phyloP scores from a whole-genome alignment of 2,113 vertebrate species.

The Marcusenius ussheri region DNA sequence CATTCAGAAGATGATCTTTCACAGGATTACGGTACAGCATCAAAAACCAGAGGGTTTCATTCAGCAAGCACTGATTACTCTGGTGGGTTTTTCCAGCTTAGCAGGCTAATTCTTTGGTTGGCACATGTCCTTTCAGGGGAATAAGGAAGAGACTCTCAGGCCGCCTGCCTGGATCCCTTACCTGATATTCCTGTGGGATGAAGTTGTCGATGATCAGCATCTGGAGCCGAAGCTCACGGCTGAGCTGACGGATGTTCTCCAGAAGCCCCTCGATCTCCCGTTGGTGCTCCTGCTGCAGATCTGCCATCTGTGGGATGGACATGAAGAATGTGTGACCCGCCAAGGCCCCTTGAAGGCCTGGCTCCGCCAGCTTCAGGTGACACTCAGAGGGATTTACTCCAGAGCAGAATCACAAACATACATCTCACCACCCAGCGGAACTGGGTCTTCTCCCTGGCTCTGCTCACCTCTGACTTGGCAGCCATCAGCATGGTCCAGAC shows the following conservation, averaged over 20 bases:
- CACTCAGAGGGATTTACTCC: not conserved
- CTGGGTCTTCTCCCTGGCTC: not conserved
- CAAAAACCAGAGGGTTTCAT: not conserved
- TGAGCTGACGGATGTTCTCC: slow-evolving; percentile 94
- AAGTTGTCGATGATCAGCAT: slow-evolving; percentile 99
- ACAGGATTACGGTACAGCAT: not conserved
- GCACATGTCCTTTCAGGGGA: not conserved
- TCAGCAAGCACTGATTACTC: not conserved
- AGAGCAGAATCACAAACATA: not conserved
- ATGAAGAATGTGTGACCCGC: not conserved
- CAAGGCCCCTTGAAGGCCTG: not conserved
- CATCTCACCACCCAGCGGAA: not conserved
- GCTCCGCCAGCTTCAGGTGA: not conserved
- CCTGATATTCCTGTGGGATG: slow-evolving; percentile 96
- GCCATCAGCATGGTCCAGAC: slow-evolving; percentile 99
- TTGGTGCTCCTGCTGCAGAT: slow-evolving; percentile 93
- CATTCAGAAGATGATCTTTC: not conserved
- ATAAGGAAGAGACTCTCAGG: not conserved
- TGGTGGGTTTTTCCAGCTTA: not conserved
- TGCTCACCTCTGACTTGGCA: slow-evolving; percentile 87
- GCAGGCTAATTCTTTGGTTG: not conserved
- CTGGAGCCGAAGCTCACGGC: slow-evolving; percentile 88
- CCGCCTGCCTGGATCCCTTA: slow-evolving; percentile 33
- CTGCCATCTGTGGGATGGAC: slow-evolving; percentile 74
- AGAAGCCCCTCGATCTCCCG: slow-evolving; percentile 89